Evolutionary conservation across 2,888 invertebrate genomes (phyloP).

Genomic region (Pandemis heparana): DNA sequence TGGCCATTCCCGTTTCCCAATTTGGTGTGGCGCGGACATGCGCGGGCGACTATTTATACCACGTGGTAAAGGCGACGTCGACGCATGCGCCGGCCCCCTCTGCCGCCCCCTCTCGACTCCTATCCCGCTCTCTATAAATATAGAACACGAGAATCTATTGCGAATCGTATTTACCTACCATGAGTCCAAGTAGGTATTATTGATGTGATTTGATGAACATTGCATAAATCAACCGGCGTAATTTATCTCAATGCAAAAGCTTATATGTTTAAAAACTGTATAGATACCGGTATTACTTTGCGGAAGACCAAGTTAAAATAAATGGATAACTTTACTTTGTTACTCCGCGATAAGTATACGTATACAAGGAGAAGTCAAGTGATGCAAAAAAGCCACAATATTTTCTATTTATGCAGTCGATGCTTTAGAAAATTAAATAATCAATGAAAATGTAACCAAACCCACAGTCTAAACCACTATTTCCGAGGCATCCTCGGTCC

Average conservation of each 20-base stretch:
- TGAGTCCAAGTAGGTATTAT: constrained; percentile 50
- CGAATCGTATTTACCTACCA: constrained; percentile 60
- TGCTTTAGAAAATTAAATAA: too few species aligned
- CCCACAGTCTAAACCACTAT: too few species aligned
- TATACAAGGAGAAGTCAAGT: too few species aligned
- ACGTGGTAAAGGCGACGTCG: constrained; percentile 64
- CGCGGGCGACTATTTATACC: constrained; percentile 80
- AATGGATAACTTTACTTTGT: too few species aligned
- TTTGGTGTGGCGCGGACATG: constrained; percentile 77
- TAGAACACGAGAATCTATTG: constrained; percentile 76
- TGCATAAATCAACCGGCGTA: constrained; percentile 55
- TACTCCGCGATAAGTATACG: too few species aligned
- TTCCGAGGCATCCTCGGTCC: too few species aligned
- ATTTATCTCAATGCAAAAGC: neutral
- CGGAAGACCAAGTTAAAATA: too few species aligned
- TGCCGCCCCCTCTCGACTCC: constrained; percentile 45
- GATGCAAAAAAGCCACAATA: too few species aligned
- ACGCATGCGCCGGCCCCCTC: constrained; percentile 44
- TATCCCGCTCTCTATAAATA: constrained; percentile 73
- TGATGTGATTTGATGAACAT: constrained; percentile 51
- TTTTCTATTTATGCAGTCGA: too few species aligned
- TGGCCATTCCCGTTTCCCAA: constrained; percentile 72
- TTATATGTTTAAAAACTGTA: neutral
- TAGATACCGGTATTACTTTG: neutral
- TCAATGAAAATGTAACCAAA: too few species aligned